A percentile compares a stretch with the other conserved stretches of the same genome.
phyloP scores from a whole-genome alignment of 2,888 invertebrate genomes.

The Melangyna quadrimaculata region DNA sequence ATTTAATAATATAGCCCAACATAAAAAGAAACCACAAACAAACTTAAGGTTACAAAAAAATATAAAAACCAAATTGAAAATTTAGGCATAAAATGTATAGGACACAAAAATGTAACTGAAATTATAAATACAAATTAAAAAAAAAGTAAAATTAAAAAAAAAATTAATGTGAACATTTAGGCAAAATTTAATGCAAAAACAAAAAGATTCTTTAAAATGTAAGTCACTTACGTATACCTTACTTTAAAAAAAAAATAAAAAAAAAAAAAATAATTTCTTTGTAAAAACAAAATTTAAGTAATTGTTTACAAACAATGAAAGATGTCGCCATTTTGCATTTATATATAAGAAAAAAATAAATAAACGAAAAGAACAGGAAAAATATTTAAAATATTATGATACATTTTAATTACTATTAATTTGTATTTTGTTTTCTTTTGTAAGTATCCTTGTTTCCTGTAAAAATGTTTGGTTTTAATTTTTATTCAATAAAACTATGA shows the following conservation, averaged over 20 bases:
- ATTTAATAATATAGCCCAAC: conserved; percentile 62
- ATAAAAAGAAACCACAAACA: conserved; percentile 32
- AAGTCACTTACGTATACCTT: conserved; percentile 73
- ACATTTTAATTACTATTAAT: conserved; percentile 46
- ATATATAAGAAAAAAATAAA: conserved; percentile 48
- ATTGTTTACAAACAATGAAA: conserved; percentile 73
- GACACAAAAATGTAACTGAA: conserved; percentile 68
- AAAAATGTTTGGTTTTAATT: conserved; percentile 5
- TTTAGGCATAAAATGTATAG: conserved; percentile 72
- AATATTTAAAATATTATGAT: conserved; percentile 49
- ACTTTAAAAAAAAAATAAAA: conserved; percentile 71
- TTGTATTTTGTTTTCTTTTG: conserved; percentile 43
- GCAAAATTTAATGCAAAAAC: conserved; percentile 64
- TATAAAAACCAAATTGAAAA: conserved; percentile 52
- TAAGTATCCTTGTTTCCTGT: conserved; percentile 55
- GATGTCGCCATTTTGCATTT: conserved; percentile 81
- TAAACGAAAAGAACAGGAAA: conserved; percentile 35
- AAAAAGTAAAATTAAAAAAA: conserved; percentile 70
- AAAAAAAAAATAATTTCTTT: conserved; percentile 79
- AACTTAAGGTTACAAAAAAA: conserved; percentile 66
- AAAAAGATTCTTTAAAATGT: conserved; percentile 54
- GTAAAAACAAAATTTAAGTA: conserved; percentile 75
- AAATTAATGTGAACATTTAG: conserved; percentile 70
- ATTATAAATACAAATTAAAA: conserved; percentile 66
- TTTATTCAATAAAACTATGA: conserved; percentile 9